Evolutionary conservation across 2,797 vertebrate species (phyloP).

Genomic region (Caiman crocodilus): DNA sequence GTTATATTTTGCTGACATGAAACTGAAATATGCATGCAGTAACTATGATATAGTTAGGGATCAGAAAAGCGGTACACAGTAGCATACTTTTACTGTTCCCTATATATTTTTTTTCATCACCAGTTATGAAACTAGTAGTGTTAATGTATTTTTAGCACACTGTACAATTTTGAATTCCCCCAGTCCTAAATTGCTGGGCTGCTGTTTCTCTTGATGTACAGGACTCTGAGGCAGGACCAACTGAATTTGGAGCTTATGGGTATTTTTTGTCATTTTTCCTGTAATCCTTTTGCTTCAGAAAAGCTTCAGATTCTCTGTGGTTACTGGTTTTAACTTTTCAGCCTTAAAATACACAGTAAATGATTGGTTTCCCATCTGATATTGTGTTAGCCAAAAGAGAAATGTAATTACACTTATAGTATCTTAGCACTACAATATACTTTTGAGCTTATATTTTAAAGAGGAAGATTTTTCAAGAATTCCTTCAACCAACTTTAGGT

Average conservation of each 20-base stretch:
- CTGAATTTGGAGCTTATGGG: constrained; percentile 27
- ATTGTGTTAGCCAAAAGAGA: constrained; percentile 32
- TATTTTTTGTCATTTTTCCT: constrained; percentile 34
- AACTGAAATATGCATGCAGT: neutral
- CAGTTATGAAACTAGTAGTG: no score
- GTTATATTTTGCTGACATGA: neutral
- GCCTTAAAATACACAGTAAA: constrained; percentile 30
- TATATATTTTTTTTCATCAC: neutral
- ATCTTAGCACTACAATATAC: neutral
- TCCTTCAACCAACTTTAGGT: neutral
- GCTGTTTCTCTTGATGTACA: neutral
- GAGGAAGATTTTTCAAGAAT: neutral
- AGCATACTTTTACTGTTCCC: neutral
- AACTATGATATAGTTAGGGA: neutral
- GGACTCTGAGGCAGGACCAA: neutral
- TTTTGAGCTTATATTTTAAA: neutral
- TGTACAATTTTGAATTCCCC: neutral
- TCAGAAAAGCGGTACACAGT: neutral
- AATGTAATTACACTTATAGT: constrained; percentile 34
- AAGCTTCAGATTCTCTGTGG: constrained; percentile 12
- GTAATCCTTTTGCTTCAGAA: constrained; percentile 49
- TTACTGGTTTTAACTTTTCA: neutral
- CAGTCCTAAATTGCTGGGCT: neutral
- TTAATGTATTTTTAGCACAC: neutral
- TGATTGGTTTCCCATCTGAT: constrained; percentile 37